Evolutionary conservation across 2,113 vertebrate genomes (phyloP), one percentile per base, ranked within the genome.

Genomic region (Chroicocephalus ridibundus): DNA sequence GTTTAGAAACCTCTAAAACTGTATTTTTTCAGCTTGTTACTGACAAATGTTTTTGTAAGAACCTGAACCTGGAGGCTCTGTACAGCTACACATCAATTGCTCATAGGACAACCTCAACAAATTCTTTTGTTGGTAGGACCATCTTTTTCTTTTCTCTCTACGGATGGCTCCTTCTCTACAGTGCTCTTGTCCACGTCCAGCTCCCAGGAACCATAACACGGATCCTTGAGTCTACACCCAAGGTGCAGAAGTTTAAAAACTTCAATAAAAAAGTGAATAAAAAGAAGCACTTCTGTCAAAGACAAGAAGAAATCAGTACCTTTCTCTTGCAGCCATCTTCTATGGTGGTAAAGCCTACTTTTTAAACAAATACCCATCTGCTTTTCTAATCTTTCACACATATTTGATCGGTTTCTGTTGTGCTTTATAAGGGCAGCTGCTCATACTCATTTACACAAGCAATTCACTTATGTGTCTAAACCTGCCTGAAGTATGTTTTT

Each of bases 391-490:
- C 88, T 80, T 90, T 91, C 69, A 74, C 57, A 86, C 13, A 16
- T 31, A 90, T 68, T 88, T 84, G 76, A 77, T 77, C 1, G 15
- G 57, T 82, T 94, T 95, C 86, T 95, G 87, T 91, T 87, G 61
- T 36, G 42, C 78, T 93, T 95, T 44, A 15, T 14, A 86, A 80
- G 66, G 74, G 82, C 89, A 94, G 83, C 52, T 91, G 95, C 79
- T 88, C 76, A 71, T 82, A 26, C 27, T 11, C 84, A 90, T 86
- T 94, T 91, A 83, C 74, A 93, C 69, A 91, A 82, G 71, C 44
- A 82, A 88, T 70, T 89, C 15, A 3, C 38, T 92, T 57, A 85
- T 76, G 82, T 87, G 96, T 84, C 81, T 91, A 90, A 97, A 97
- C 94, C 36, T 95, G 97, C 88, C 86, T 93, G 62, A 76, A 96